Evolutionary conservation across 2,888 invertebrate genomes (phyloP).

Genomic region (Amiota minor): DNA sequence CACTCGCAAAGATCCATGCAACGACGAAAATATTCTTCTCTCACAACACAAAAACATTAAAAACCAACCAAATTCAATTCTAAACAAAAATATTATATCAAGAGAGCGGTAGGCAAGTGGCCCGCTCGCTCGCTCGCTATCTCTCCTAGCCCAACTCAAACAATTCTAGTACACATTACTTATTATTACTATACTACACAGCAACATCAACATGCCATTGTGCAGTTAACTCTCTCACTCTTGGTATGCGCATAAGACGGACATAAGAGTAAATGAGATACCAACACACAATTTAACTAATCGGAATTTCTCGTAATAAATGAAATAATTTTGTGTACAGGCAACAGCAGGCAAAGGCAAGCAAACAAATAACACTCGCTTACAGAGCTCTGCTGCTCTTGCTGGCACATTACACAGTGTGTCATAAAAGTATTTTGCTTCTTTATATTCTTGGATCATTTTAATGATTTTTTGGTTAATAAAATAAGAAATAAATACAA

Average conservation of each 20-base stretch:
- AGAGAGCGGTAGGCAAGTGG: neutral
- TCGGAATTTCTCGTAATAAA: too few relatives aligned
- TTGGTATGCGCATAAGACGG: conserved; percentile 2
- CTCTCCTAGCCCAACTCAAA: neutral
- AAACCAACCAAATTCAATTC: neutral
- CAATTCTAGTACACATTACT: neutral
- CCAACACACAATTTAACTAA: neutral
- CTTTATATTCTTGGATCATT: too few relatives aligned
- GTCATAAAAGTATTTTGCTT: too few relatives aligned
- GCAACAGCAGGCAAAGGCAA: too few relatives aligned
- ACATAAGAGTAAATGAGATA: conserved; percentile 4
- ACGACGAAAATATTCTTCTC: too few relatives aligned
- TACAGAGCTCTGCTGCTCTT: too few relatives aligned
- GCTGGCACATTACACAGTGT: too few relatives aligned
- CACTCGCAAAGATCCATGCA: too few relatives aligned
- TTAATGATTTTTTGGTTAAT: too few relatives aligned
- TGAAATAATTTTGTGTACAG: too few relatives aligned
- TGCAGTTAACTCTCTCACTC: conserved; percentile 10
- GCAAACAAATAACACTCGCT: too few relatives aligned
- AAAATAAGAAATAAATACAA: too few relatives aligned
- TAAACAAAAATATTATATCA: neutral
- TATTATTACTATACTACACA: neutral
- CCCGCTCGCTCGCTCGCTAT: neutral
- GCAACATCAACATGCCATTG: neutral
- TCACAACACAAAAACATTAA: neutral